A percentile compares a stretch with the other conserved stretches of the same genome.
Evolutionary conservation across 2,797 vertebrate genomes (phyloP).

Genomic region (Artibeus lituratus): DNA sequence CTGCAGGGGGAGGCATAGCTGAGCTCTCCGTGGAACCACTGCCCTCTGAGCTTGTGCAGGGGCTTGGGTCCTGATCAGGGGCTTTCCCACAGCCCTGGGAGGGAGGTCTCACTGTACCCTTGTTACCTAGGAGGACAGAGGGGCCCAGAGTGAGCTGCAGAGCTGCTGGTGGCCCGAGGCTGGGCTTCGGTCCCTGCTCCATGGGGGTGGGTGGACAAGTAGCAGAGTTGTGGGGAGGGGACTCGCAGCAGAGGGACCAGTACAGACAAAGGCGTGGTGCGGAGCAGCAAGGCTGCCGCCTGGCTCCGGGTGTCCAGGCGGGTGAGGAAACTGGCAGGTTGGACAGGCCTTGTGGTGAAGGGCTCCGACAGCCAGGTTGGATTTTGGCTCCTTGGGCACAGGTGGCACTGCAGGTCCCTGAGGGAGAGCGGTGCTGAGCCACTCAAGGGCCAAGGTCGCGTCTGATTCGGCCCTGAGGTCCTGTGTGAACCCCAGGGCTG

Average conservation of each 20-base stretch:
- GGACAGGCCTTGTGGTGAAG: rapidly evolving
- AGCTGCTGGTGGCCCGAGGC: neutral
- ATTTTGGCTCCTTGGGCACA: neutral
- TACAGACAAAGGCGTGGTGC: rapidly evolving
- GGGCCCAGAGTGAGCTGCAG: neutral
- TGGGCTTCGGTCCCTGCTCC: neutral
- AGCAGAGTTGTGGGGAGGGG: neutral
- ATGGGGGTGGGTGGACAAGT: rapidly evolving
- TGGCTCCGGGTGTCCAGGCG: rapidly evolving
- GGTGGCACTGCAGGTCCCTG: neutral
- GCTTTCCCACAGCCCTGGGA: neutral
- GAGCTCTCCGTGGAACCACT: neutral
- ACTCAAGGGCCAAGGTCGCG: neutral
- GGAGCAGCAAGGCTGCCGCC: neutral
- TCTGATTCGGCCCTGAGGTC: neutral
- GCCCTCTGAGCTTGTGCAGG: neutral
- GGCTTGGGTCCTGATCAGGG: neutral
- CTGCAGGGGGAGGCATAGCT: neutral
- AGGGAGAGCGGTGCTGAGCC: neutral
- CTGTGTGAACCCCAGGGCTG: neutral
- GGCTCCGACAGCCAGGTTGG: neutral
- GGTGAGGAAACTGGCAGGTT: rapidly evolving
- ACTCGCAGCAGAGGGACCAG: neutral
- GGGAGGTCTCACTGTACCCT: neutral
- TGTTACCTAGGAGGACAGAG: neutral